Evolutionary conservation across 2,888 invertebrate genomes (phyloP).

Genomic region (Anthophora plumipes): DNA sequence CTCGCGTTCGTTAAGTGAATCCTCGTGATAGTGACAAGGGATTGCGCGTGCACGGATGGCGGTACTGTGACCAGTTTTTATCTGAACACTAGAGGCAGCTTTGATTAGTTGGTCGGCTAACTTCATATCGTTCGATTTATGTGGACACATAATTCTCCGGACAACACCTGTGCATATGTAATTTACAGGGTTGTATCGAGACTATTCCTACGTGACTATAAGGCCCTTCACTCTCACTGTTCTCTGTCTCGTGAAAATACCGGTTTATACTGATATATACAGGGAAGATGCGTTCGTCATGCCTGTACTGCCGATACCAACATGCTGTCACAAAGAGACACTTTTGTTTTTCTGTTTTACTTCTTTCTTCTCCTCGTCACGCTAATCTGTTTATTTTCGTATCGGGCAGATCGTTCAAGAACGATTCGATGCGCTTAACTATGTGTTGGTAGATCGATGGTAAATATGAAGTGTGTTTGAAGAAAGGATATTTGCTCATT

Average conservation of each 20-base stretch:
- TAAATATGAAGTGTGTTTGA: neutral
- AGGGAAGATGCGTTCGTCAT: conserved; percentile 33
- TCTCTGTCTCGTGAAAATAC: conserved; percentile 19
- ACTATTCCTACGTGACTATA: conserved; percentile 18
- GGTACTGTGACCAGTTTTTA: conserved; percentile 62
- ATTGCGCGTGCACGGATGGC: conserved; percentile 1
- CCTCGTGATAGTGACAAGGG: conserved; percentile 21
- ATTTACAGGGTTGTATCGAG: conserved; percentile 34
- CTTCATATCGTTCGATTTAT: conserved; percentile 66
- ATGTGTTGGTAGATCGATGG: neutral
- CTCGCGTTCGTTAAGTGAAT: conserved; percentile 43
- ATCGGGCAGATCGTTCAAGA: conserved; percentile 1
- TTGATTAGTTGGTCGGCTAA: conserved; percentile 45
- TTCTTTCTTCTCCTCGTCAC: neutral
- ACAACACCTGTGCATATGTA: conserved; percentile 48
- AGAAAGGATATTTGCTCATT: neutral
- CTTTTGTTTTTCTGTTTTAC: conserved; percentile 8
- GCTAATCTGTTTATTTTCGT: conserved; percentile 14
- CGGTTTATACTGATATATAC: conserved; percentile 46
- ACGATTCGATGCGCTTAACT: neutral
- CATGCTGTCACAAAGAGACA: conserved; percentile 14
- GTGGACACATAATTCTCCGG: conserved; percentile 30
- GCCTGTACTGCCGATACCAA: conserved; percentile 17
- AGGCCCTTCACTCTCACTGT: neutral
- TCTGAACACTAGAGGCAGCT: conserved; percentile 43